Conservation (phyloP, 2,113 vertebrate species). For the Osmerus mordax region DNA sequence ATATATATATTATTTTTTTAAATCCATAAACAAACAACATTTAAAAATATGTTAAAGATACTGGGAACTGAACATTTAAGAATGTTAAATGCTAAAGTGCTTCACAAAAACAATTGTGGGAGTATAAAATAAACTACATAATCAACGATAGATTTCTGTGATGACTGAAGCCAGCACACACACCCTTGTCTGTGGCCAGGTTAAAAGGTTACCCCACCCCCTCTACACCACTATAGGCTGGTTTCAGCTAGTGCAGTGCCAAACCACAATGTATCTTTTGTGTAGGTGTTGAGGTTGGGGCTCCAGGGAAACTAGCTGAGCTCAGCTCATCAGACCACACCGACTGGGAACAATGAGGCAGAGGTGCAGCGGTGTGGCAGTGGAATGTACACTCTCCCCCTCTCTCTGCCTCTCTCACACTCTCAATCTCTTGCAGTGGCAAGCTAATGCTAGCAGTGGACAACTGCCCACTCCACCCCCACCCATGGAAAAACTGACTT, state of each 20-base stretch:
- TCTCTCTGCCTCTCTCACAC: not conserved
- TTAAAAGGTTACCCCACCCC: conserved; percentile 4
- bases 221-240: conserved; percentile 1
- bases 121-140: too few species aligned
- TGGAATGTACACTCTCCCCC: not conserved
- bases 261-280: conserved; percentile 35
- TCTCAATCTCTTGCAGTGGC: not conserved
- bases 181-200: not conserved
- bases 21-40: too few species aligned
- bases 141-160: too few species aligned
- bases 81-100: too few species aligned
- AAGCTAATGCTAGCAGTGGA: not conserved
- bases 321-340: conserved; percentile 20
- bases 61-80: too few species aligned
- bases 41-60: too few species aligned
- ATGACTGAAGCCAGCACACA: not conserved
- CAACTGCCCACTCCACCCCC: too few species aligned
- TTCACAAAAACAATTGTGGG: too few species aligned
- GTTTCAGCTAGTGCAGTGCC: not conserved
- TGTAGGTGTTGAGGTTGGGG: conserved; percentile 10
- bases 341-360: conserved; percentile 9
- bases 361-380: not conserved
- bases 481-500: too few species aligned
- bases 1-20: too few species aligned
- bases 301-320: conserved; percentile 23